Conservation (phyloP, 2,113 vertebrate genomes). For the Accipiter virgatus region DNA sequence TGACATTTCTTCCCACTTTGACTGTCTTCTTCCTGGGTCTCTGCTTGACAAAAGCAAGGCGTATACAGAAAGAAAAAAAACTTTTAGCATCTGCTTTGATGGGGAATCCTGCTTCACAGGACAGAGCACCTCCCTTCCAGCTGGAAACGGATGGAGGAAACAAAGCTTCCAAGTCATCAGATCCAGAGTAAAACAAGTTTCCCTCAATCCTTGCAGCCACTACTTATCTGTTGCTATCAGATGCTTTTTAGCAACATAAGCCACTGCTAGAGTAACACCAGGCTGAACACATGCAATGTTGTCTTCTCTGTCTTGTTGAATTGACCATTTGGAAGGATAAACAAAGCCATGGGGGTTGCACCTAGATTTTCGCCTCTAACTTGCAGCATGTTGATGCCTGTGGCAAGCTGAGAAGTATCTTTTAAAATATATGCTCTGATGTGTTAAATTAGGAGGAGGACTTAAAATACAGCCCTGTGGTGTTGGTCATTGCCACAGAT, state of each 20-base stretch:
- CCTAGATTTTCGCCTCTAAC: background rate
- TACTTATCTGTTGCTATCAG: background rate
- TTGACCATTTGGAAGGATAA: background rate
- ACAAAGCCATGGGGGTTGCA: background rate
- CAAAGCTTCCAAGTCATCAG: background rate
- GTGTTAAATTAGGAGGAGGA: background rate
- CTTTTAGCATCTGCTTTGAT: background rate
- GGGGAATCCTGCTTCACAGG: background rate
- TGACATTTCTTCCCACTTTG: background rate
- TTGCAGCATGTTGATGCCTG: background rate
- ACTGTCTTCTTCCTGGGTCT: background rate
- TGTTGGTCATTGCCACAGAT: conserved; percentile 12
- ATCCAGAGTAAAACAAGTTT: background rate
- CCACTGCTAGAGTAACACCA: background rate
- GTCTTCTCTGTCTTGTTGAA: background rate
- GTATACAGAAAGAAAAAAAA: background rate
- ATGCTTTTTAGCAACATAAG: background rate
- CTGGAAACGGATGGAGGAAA: background rate
- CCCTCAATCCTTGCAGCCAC: background rate
- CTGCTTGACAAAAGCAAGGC: background rate
- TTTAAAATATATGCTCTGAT: conserved; percentile 20
- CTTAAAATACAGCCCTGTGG: conserved; percentile 21
- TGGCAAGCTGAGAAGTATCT: conserved; percentile 10
- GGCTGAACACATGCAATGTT: background rate
- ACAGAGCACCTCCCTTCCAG: background rate